phyloP scores from a whole-genome alignment of 2,113 vertebrate genomes.

The Ardeotis arabs region DNA sequence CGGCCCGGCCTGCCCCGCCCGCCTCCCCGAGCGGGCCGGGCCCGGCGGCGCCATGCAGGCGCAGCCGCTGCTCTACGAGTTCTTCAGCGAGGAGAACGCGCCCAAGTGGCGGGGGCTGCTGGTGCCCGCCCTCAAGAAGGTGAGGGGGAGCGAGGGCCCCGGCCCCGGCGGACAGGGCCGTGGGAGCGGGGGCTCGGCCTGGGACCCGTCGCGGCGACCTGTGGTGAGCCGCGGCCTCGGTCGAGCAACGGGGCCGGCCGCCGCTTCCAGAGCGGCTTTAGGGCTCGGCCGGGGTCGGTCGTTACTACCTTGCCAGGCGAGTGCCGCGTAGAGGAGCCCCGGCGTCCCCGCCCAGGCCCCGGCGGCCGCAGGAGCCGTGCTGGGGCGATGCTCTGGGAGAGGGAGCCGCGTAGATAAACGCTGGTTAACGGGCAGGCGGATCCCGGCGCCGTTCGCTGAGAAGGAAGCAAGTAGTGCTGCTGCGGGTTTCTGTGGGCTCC shows the following conservation, averaged over 20 bases:
- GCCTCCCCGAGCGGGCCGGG: too few species aligned
- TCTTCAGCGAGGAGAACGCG: slow-evolving; percentile 91
- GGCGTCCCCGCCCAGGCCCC: too few species aligned
- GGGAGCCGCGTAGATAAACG: not conserved
- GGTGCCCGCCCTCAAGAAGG: slow-evolving; percentile 90
- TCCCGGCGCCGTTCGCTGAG: not conserved
- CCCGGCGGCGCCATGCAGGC: slow-evolving; percentile 83
- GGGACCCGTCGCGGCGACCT: not conserved
- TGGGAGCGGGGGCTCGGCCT: not conserved
- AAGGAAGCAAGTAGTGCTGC: not conserved
- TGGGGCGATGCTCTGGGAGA: not conserved
- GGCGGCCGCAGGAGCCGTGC: not conserved
- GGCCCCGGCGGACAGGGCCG: not conserved
- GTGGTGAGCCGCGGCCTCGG: not conserved
- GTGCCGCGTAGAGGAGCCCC: too few species aligned
- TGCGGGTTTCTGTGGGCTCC: not conserved
- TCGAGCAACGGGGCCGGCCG: not conserved
- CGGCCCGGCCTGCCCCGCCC: too few species aligned
- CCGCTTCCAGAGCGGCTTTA: not conserved
- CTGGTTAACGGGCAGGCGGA: not conserved
- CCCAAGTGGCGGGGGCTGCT: slow-evolving; percentile 91
- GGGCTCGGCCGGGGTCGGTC: not conserved
- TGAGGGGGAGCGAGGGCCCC: slow-evolving; percentile 45
- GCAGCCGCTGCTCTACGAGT: slow-evolving; percentile 87
- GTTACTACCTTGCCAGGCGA: not conserved